A percentile compares a stretch with the other conserved stretches of the same genome.
These are phyloP conservation scores for Syngnathus typhle DNA, from an alignment of 2,113 vertebrate genomes.

Conservation along the genomic window DNA sequence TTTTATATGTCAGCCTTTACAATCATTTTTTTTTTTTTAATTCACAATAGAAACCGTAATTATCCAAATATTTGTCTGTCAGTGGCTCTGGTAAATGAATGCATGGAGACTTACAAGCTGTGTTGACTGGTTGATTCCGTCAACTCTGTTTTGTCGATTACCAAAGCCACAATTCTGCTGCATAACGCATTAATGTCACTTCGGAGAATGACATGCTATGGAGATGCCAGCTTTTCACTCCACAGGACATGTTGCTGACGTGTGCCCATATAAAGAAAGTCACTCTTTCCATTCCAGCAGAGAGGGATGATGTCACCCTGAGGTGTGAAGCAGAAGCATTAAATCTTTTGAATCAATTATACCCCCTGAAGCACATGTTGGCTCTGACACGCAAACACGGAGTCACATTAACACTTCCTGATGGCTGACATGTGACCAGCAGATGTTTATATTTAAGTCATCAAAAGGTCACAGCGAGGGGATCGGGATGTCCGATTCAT, in stretches of 20 bases:
- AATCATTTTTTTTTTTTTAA: neutral
- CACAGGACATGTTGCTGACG: conserved; percentile 26
- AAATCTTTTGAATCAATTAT: conserved; percentile 20
- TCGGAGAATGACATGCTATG: conserved; percentile 17
- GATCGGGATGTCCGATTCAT: neutral
- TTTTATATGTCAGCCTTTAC: conserved; percentile 2
- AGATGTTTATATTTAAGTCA: neutral
- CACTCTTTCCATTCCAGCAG: conserved; percentile 48
- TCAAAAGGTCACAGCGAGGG: conserved; percentile 3
- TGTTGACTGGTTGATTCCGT: conserved; percentile 3
- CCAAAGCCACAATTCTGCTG: neutral
- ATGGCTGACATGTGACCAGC: neutral
- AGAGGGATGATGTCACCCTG: conserved; percentile 40
- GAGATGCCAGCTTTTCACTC: conserved; percentile 18
- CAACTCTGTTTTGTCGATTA: conserved; percentile 20
- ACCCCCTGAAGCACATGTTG: conserved; percentile 8
- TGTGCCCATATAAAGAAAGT: conserved; percentile 31
- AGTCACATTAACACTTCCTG: conserved; percentile 15
- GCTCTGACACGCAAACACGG: conserved; percentile 7
- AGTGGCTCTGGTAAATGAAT: neutral
- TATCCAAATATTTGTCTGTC: neutral
- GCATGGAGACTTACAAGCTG: conserved; percentile 13
- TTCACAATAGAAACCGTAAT: neutral
- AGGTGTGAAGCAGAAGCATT: conserved; percentile 35
- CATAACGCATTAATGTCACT: conserved; percentile 20